Evolutionary conservation across 1,140 invertebrate species (phyloP).

Genomic region (Stegodyphus dumicola): DNA sequence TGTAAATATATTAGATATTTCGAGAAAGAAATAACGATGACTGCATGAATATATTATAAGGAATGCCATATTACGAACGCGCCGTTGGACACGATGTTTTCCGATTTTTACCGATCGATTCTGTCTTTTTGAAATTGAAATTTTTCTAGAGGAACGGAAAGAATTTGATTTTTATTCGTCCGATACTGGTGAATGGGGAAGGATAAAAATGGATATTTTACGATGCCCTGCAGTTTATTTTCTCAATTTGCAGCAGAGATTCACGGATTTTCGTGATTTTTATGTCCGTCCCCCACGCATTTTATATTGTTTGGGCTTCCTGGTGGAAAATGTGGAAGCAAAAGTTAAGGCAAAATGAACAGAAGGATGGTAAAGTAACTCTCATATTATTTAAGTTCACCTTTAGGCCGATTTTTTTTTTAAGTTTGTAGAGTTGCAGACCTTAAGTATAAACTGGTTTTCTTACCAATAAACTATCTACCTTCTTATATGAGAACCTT

Average conservation of each 20-base stretch:
- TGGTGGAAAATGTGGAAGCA: too few species aligned
- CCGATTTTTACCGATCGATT: slow-evolving; percentile 1
- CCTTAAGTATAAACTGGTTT: too few species aligned
- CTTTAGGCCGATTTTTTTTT: too few species aligned
- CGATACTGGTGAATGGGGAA: neutral
- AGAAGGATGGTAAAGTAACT: too few species aligned
- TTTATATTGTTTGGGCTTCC: too few species aligned
- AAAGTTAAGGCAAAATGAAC: too few species aligned
- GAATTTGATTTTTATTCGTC: slow-evolving; percentile 3
- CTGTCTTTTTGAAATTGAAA: slow-evolving; percentile 2
- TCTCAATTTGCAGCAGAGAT: neutral
- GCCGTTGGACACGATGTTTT: neutral
- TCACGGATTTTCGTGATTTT: neutral
- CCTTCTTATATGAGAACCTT: too few species aligned
- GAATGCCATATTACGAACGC: neutral
- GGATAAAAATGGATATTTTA: neutral
- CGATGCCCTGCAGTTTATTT: neutral
- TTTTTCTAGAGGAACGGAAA: slow-evolving; percentile 5
- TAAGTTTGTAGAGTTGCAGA: too few species aligned
- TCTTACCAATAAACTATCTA: too few species aligned
- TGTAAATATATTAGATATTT: too few species aligned
- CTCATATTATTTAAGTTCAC: too few species aligned
- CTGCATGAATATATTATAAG: slow-evolving; percentile 10
- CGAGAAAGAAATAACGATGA: slow-evolving; percentile 1
- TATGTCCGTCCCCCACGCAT: too few species aligned